Evolutionary conservation across 2,797 vertebrate genomes (phyloP), one percentile per base, ranked within the genome.

Genomic region (Ciconia nigra): DNA sequence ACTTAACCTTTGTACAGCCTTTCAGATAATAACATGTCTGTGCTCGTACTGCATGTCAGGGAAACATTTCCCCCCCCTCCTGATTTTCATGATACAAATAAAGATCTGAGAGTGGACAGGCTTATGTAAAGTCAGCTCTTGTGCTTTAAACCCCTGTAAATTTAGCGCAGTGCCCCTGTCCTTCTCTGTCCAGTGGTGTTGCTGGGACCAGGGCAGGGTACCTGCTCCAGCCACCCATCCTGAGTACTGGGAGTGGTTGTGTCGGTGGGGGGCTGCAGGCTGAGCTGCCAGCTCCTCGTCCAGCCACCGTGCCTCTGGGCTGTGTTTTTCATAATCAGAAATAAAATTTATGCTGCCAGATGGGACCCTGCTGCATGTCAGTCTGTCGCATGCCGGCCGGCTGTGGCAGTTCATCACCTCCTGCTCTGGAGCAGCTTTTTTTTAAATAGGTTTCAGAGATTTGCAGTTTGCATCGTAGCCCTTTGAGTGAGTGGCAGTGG

Each of bases 1-100:
- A 66, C n/a, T 97, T 97, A 96, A 96, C 94, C 96, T 95, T 96
- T 97, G 95, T 92, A 93, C 96, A 95, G 72, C 54, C 77, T 96
- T 93, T 94, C 62, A 86, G 70, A 96, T 91, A 96, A 95, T 63
- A 86, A 72, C 73, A 25, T 96, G 83, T 96, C 87, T 94, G 52
- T 87, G 28, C 13, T 88, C 1, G 0, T 93, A 83, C 88, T 82
- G 65, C 31, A 4, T 55, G 51, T 87, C 69, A 87, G 84, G 55
- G 67, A 87, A 89, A 82, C 11, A 46, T 70, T 79, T 9, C 3
- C 28, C 7, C 16, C 5, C 13, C 2, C 9, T 7, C 15, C 67
- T 22, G 44, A 72, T 95, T 93, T 96, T 69, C 21, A 25, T 91
- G 74, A 59, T 81, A 29, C 5, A 46, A 85, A 35, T 83, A 17